Conservation (phyloP, 2,797 vertebrate genomes). For the Phylloscopus collybita region DNA sequence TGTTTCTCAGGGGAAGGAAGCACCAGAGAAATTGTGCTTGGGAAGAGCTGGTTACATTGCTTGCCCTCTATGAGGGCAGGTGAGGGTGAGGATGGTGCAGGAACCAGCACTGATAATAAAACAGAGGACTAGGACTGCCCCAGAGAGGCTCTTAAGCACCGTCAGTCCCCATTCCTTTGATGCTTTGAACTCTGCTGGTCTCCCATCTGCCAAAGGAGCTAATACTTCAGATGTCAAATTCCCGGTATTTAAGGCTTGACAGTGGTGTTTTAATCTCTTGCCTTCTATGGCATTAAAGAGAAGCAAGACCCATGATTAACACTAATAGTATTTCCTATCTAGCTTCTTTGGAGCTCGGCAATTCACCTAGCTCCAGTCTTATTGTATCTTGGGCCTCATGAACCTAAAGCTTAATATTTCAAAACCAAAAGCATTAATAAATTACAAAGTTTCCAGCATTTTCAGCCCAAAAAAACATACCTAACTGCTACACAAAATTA, state of each 20-base stretch:
- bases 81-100: background rate
- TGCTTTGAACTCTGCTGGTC: slow-evolving; percentile 52
- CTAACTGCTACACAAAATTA: background rate
- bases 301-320: slow-evolving; percentile 39
- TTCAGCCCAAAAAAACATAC: background rate
- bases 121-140: background rate
- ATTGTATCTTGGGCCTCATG: background rate
- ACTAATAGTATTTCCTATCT: slow-evolving; percentile 36
- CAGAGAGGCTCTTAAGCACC: background rate
- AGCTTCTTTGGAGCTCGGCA: slow-evolving; percentile 2
- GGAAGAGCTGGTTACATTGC: background rate
- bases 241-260: slow-evolving; percentile 19
- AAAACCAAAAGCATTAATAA: slow-evolving; percentile 8
- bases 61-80: rapidly evolving
- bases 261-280: slow-evolving; percentile 56
- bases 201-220: slow-evolving; percentile 44
- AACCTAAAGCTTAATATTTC: slow-evolving; percentile 1
- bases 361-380: slow-evolving; percentile 12
- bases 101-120: background rate
- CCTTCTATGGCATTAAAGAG: slow-evolving; percentile 48
- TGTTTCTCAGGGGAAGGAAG: background rate
- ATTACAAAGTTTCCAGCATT: background rate
- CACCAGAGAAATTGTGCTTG: background rate
- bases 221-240: slow-evolving; percentile 37
- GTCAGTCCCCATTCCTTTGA: background rate